These are phyloP conservation scores for Diabrotica balteata DNA, from an alignment of 2,888 invertebrate species.

Conservation along the genomic window DNA sequence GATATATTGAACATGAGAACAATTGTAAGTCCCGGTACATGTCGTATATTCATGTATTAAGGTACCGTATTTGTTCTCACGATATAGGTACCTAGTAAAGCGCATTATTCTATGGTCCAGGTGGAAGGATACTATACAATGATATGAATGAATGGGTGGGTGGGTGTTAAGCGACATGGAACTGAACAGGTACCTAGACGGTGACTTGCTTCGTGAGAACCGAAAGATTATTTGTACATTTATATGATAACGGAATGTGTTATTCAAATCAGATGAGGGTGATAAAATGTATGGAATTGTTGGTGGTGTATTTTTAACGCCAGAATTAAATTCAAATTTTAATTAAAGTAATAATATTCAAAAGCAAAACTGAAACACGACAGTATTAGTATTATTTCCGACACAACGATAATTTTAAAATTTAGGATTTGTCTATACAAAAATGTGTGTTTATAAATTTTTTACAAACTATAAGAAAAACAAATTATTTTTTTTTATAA, in stretches of 20 bases:
- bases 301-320: background rate
- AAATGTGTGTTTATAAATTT: too few relatives aligned
- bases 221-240: slow-evolving; percentile 31
- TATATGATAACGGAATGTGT: slow-evolving; percentile 26
- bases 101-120: slow-evolving; percentile 26
- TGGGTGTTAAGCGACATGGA: slow-evolving; percentile 33
- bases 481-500: too few relatives aligned
- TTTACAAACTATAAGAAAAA: too few relatives aligned
- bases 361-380: too few relatives aligned
- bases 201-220: slow-evolving; percentile 32
- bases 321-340: too few relatives aligned
- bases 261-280: slow-evolving; percentile 24
- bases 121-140: slow-evolving; percentile 32
- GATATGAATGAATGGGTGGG: slow-evolving; percentile 47
- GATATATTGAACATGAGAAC: too few relatives aligned
- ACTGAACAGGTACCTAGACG: slow-evolving; percentile 32
- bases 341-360: too few relatives aligned
- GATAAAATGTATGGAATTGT: slow-evolving; percentile 8
- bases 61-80: slow-evolving; percentile 23
- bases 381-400: too few relatives aligned
- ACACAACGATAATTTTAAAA: too few relatives aligned
- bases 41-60: slow-evolving; percentile 1
- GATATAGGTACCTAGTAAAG: slow-evolving; percentile 12
- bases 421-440: too few relatives aligned
- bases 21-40: too few relatives aligned